A percentile compares a stretch with the other conserved stretches of the same genome.
Conservation (phyloP, 2,113 vertebrate genomes). For the Gymnocephalus cernua region DNA sequence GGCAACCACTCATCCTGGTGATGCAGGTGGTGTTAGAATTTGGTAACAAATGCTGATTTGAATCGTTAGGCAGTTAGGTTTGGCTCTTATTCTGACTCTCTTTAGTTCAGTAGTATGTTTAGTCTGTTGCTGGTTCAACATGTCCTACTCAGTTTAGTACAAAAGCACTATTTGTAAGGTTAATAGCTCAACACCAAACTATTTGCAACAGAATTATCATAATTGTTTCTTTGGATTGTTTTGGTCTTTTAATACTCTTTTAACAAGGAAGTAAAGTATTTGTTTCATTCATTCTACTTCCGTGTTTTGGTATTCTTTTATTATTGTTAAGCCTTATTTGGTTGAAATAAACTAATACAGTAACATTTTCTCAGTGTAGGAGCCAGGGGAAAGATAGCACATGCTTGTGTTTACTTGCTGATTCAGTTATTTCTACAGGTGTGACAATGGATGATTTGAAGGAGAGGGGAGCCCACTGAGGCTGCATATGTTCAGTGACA, state of each 20-base stretch:
- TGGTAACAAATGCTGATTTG: not conserved
- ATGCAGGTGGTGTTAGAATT: not conserved
- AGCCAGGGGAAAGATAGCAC: too few relatives aligned
- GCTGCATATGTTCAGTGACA: not conserved
- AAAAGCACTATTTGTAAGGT: slow-evolving; percentile 4
- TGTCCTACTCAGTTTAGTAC: not conserved
- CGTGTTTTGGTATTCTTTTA: not conserved
- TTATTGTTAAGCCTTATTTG: too few relatives aligned
- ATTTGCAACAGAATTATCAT: not conserved
- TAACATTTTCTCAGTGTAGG: not conserved
- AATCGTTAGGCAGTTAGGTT: not conserved
- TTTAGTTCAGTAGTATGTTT: not conserved
- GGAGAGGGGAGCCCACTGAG: not conserved
- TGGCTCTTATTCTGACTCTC: not conserved
- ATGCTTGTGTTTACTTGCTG: too few relatives aligned
- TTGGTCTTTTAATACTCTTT: not conserved
- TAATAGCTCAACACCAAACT: not conserved
- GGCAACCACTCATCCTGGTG: not conserved
- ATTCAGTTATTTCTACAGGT: not conserved
- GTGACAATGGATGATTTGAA: not conserved
- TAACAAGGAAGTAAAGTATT: not conserved
- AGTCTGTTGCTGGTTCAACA: not conserved
- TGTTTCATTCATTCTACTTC: not conserved
- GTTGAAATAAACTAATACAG: not conserved
- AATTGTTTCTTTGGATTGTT: not conserved